Evolutionary conservation across 2,113 vertebrate genomes (phyloP).

Genomic region (Sorex araneus): DNA sequence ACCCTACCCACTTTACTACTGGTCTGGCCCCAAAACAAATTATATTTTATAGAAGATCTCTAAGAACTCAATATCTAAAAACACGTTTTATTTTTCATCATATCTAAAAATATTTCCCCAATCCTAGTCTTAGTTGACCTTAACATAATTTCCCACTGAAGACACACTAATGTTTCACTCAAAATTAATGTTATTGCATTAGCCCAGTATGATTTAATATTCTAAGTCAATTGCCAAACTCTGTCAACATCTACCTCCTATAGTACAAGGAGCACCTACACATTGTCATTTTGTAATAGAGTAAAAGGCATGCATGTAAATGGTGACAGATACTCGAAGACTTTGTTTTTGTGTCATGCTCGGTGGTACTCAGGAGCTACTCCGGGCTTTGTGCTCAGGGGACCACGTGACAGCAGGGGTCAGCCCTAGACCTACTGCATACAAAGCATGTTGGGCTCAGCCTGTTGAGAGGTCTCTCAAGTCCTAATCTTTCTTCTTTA

Average conservation of each 20-base stretch:
- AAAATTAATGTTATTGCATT: background rate
- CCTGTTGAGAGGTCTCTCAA: too few species aligned
- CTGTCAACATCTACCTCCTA: background rate
- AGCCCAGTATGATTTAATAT: background rate
- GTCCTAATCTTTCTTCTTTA: too few species aligned
- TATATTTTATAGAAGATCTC: conserved; percentile 15
- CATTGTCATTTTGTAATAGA: background rate
- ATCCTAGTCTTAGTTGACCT: conserved; percentile 20
- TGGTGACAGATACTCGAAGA: background rate
- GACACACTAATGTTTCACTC: background rate
- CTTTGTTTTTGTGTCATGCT: too few species aligned
- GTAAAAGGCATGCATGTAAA: background rate
- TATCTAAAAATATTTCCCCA: background rate
- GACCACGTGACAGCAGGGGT: too few species aligned
- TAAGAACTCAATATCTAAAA: conserved; percentile 45
- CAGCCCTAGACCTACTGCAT: too few species aligned
- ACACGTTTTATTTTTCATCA: background rate
- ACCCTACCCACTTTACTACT: too few species aligned
- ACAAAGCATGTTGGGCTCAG: too few species aligned
- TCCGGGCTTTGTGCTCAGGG: too few species aligned
- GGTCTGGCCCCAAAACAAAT: background rate
- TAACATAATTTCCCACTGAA: conserved; percentile 25
- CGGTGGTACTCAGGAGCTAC: too few species aligned
- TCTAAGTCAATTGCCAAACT: background rate
- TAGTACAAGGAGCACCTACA: background rate